phyloP scores from a whole-genome alignment of 2,888 invertebrate genomes.

The Blomia tropicalis region DNA sequence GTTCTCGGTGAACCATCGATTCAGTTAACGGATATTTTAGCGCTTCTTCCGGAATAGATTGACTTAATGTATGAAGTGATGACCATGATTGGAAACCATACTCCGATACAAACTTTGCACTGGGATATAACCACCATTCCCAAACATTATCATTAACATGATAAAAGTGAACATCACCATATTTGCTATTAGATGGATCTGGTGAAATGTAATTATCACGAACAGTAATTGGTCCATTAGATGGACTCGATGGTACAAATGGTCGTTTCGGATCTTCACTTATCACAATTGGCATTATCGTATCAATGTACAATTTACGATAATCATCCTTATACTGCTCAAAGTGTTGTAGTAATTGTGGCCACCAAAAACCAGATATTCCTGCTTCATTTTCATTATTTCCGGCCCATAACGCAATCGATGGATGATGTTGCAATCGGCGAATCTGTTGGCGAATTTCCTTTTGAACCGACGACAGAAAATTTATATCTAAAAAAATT shows the following conservation, averaged over 20 bases:
- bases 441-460: no score
- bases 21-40: constrained; percentile 33
- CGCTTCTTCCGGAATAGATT: constrained; percentile 39
- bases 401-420: no score
- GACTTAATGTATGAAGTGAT: constrained; percentile 49
- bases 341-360: constrained; percentile 20
- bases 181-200: constrained; percentile 59
- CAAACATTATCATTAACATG: constrained; percentile 65
- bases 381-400: constrained; percentile 95
- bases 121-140: constrained; percentile 57
- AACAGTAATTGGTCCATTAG: constrained; percentile 59
- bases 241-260: constrained; percentile 75
- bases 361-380: constrained; percentile 59
- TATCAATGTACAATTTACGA: constrained; percentile 60
- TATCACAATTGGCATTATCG: constrained; percentile 50
- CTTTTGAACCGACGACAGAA: no score
- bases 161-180: constrained; percentile 63
- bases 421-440: no score
- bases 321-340: constrained; percentile 55
- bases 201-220: constrained; percentile 57
- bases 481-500: no score
- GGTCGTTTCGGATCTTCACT: constrained; percentile 47
- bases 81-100: constrained; percentile 88
- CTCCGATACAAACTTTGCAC: constrained; percentile 78
- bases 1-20: constrained; percentile 62